Evolutionary conservation across 2,113 vertebrate genomes (phyloP), one percentile per base, ranked within the genome.

Genomic region (Nanorana parkeri): DNA sequence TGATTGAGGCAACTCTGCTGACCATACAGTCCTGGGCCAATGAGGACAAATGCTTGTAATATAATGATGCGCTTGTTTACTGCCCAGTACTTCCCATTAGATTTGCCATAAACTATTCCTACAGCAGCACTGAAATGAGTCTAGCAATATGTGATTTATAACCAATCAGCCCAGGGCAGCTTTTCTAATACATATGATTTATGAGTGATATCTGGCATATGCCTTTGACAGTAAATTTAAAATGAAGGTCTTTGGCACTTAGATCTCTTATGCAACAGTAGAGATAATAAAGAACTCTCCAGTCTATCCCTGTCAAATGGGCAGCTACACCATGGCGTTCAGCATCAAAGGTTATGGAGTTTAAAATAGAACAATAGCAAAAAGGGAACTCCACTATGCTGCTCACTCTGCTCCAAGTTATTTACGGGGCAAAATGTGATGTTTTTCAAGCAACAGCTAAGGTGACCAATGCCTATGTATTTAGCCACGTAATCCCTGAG

Each of bases 181-280:
- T 23, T 75, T 75, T 75, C 72, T 61, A 75, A 75, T 61, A 75
- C 72, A 56, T 54, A 60, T 55, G 72, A 75, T 75, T 75, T 61
- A 75, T 60, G 55, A 19, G 55, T 29, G n/a, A 61, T 60, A 75
- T 75, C 72, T 60, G 72, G 55, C 72, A 75, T 61, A 36, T 61
- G 72, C 55, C 55, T 75, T 10, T 16, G 72, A 75, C 29, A 23
- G 55, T 75, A 75, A 75, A 75, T 75, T 56, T 28, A 26, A n/a
- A n/a, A 28, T 3, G 24, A 58, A 73, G 69, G 52, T 58, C 52
- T 58, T 28, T 55, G 58, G 36, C 71, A 75, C 72, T 60, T 61
- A 13, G 36, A 58, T 61, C n/a, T 60, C 72, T 61, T 56, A 4
- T 75, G 23, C 72, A 41, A 56, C 23, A 60, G 60, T 29, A 41